A percentile compares a stretch with the other conserved stretches of the same genome.
phyloP scores from a whole-genome alignment of 2,888 invertebrate species.

The Lasioglossum vierecki region DNA sequence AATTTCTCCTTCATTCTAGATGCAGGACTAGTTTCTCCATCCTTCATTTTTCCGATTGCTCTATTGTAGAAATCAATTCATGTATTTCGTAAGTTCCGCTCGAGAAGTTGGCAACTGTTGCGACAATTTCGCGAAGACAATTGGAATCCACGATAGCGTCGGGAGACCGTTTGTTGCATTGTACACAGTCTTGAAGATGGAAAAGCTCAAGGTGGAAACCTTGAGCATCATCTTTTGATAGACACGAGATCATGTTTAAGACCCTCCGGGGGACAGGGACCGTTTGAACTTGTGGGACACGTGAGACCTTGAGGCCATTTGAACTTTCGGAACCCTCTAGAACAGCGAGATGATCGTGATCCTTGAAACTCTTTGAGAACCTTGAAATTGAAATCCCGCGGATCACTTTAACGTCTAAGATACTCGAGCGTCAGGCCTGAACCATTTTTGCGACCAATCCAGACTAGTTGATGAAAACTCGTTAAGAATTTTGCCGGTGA shows the following conservation, averaged over 20 bases:
- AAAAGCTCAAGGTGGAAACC: background rate
- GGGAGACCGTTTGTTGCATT: background rate
- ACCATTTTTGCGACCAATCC: background rate
- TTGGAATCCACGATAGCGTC: background rate
- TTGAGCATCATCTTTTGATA: background rate
- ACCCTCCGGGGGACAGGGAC: constrained; percentile 9
- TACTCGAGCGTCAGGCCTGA: background rate
- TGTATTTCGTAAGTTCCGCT: background rate
- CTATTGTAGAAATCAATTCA: background rate
- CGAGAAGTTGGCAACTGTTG: background rate
- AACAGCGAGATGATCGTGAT: background rate
- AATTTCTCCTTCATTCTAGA: background rate
- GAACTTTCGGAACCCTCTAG: constrained; percentile 1
- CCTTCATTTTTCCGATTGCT: background rate
- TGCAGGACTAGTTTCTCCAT: background rate
- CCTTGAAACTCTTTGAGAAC: constrained; percentile 12
- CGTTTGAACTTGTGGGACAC: background rate
- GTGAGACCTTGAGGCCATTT: background rate
- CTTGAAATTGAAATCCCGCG: background rate
- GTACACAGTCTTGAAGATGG: background rate
- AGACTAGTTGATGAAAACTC: too few relatives aligned
- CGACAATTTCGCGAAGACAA: background rate
- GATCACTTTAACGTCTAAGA: background rate
- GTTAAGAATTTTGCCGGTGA: background rate
- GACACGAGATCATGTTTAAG: constrained; percentile 16